These are phyloP conservation scores for Drosophila pruinosa DNA, from an alignment of 1,140 invertebrate genomes.

Conservation along the genomic window DNA sequence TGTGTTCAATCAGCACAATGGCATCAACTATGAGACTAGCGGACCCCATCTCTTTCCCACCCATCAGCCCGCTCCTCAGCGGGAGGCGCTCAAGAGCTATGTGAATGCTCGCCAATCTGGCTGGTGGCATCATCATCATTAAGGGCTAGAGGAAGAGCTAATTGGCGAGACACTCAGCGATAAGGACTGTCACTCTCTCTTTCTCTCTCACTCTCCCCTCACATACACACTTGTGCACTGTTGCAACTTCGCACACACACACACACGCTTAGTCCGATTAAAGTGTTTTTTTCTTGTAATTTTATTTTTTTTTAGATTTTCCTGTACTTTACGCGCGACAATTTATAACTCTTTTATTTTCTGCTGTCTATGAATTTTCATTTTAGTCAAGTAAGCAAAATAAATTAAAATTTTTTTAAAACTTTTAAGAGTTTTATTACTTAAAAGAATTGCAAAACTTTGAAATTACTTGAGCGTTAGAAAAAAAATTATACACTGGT, in stretches of 20 bases:
- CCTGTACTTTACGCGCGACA: not conserved
- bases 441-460: not conserved
- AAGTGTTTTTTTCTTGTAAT: not conserved
- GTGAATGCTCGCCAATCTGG: constrained; percentile 64
- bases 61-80: constrained; percentile 36
- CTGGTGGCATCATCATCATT: constrained; percentile 76
- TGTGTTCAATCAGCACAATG: constrained; percentile 81
- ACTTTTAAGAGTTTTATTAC: not conserved
- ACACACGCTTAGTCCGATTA: not conserved
- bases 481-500: too few species aligned
- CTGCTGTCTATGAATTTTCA: constrained; percentile 3
- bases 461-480: too few species aligned
- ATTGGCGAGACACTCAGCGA: not conserved
- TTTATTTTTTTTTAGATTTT: not conserved
- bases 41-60: constrained; percentile 72
- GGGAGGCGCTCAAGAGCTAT: constrained; percentile 70
- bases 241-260: not conserved
- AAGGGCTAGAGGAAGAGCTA: constrained; percentile 30
- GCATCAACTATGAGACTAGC: constrained; percentile 76
- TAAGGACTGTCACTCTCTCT: not conserved
- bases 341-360: not conserved
- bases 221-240: not conserved
- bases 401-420: constrained; percentile 21
- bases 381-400: constrained; percentile 20
- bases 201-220: not conserved